Evolutionary conservation across 2,113 vertebrate species (phyloP).

Genomic region (Poicephalus meyeri): DNA sequence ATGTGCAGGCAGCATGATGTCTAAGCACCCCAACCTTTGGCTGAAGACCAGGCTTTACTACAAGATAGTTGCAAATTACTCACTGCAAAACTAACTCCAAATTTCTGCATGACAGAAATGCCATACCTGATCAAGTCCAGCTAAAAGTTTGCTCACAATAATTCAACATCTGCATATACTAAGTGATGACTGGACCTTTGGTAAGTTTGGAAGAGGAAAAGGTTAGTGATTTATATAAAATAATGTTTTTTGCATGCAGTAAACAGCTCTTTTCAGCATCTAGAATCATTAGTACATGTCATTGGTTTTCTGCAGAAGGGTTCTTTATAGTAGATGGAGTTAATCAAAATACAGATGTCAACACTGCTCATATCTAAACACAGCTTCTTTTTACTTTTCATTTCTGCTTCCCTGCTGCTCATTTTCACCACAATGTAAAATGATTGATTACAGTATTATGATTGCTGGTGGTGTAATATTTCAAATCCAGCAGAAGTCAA

Average conservation of each 20-base stretch:
- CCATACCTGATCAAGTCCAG: neutral
- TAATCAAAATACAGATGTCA: neutral
- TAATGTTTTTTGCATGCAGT: neutral
- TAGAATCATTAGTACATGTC: neutral
- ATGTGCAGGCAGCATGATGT: too few species aligned
- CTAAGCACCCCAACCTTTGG: neutral
- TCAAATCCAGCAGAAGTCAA: neutral
- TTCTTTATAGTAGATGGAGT: neutral
- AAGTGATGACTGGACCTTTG: neutral
- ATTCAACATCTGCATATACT: neutral
- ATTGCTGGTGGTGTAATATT: neutral
- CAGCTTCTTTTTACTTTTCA: neutral
- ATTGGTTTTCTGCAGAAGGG: neutral
- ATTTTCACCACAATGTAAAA: neutral
- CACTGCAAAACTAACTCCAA: neutral
- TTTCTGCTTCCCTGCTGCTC: neutral
- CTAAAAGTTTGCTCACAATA: neutral
- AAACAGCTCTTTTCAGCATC: neutral
- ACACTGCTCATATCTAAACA: neutral
- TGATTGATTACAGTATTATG: neutral
- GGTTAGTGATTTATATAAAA: neutral
- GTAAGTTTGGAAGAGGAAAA: neutral
- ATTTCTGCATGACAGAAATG: neutral
- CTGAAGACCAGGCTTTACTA: neutral
- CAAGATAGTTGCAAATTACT: neutral